These are phyloP conservation scores for Sebastolobus altivelis DNA, from an alignment of 2,797 vertebrate species.

Conservation along the genomic window DNA sequence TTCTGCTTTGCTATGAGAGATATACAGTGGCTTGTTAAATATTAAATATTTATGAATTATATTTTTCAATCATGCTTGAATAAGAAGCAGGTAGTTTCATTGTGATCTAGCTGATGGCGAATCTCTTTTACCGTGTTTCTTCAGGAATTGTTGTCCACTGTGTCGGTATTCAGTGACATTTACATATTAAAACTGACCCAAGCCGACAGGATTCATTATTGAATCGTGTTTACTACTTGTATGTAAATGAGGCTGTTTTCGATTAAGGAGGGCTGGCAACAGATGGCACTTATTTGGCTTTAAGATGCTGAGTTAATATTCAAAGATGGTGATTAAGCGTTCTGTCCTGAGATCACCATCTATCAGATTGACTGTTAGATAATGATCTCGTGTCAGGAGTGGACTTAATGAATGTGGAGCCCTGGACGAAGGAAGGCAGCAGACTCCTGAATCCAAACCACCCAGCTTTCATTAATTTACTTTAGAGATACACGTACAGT, in stretches of 20 bases:
- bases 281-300: constrained; percentile 11
- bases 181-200: constrained; percentile 2
- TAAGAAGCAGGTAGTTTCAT: neutral
- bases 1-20: neutral
- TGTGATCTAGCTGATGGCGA: neutral
- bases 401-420: constrained; percentile 5
- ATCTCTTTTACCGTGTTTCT: neutral
- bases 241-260: constrained; percentile 7
- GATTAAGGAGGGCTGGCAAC: neutral
- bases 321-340: constrained; percentile 23
- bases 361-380: constrained; percentile 8
- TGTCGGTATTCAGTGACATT: neutral
- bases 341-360: constrained; percentile 26
- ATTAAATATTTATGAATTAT: neutral
- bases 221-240: constrained; percentile 4
- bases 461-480: neutral
- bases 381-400: neutral
- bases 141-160: neutral
- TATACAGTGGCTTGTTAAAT: neutral
- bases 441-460: neutral
- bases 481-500: neutral
- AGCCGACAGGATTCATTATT: neutral
- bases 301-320: constrained; percentile 21
- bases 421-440: neutral
- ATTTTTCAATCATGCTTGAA: neutral